These are phyloP conservation scores for Heteractis magnifica DNA, from an alignment of 92 coral and sea anemone genomes.

Conservation along the genomic window DNA sequence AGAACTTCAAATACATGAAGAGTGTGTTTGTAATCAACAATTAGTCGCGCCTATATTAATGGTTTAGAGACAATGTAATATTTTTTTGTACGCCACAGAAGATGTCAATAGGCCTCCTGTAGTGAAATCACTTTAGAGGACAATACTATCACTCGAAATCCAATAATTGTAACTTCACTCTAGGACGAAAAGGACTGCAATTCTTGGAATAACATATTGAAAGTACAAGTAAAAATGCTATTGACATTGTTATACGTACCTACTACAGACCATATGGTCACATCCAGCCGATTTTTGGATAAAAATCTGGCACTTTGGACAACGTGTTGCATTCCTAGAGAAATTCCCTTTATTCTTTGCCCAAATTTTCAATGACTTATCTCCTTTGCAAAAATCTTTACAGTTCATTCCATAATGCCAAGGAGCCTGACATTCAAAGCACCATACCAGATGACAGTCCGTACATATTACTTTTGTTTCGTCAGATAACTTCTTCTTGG, in stretches of 20 bases:
- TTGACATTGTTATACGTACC: slow-evolving; percentile 32
- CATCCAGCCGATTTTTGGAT: slow-evolving; percentile 84
- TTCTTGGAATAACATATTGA: too few species aligned
- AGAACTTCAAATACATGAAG: too few species aligned
- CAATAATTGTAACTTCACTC: too few species aligned
- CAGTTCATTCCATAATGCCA: slow-evolving; percentile 84
- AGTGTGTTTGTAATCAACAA: too few species aligned
- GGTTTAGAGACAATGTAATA: too few species aligned
- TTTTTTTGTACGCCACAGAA: too few species aligned
- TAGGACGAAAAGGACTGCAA: too few species aligned
- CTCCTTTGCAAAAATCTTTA: slow-evolving; percentile 76
- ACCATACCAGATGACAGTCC: slow-evolving; percentile 80
- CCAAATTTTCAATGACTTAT: slow-evolving; percentile 84
- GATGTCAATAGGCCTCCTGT: too few species aligned
- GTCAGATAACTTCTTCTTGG: slow-evolving; percentile 32
- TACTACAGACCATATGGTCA: slow-evolving; percentile 83
- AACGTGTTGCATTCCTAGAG: slow-evolving; percentile 70
- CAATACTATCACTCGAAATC: too few species aligned
- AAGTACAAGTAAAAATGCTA: too few species aligned
- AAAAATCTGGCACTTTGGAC: slow-evolving; percentile 76
- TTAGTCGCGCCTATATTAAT: too few species aligned
- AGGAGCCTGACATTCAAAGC: slow-evolving; percentile 83
- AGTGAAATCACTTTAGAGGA: too few species aligned
- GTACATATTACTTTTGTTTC: slow-evolving; percentile 69
- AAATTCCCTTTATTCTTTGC: slow-evolving; percentile 82